Conservation (phyloP, 2,888 invertebrate species). For the Harpagoxenus sublaevis region DNA sequence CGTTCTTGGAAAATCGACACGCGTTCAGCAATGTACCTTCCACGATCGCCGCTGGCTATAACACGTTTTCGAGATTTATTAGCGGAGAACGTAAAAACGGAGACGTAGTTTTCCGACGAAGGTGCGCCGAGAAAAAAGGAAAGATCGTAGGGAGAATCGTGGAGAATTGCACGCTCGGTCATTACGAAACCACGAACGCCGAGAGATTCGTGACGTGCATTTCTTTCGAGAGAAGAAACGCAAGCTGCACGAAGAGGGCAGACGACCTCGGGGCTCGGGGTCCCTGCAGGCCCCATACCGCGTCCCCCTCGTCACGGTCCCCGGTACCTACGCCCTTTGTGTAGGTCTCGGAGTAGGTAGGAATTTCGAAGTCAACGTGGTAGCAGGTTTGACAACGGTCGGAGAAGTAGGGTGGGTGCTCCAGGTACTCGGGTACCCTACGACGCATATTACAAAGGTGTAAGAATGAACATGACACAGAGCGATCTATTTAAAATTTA, state of each 20-base stretch:
- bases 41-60: not conserved
- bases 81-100: not conserved
- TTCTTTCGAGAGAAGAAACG: slow-evolving; percentile 46
- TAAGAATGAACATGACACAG: not conserved
- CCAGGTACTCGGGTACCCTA: slow-evolving; percentile 37
- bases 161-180: slow-evolving; percentile 42
- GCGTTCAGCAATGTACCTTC: not conserved
- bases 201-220: slow-evolving; percentile 55
- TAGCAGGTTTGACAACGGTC: slow-evolving; percentile 74
- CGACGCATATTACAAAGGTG: not conserved
- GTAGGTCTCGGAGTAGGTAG: slow-evolving; percentile 42
- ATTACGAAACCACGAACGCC: slow-evolving; percentile 50
- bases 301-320: not conserved
- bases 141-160: slow-evolving; percentile 28
- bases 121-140: slow-evolving; percentile 24
- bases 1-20: not conserved
- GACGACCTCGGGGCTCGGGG: slow-evolving; percentile 37
- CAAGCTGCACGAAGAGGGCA: slow-evolving; percentile 49
- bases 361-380: slow-evolving; percentile 71
- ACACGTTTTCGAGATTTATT: slow-evolving; percentile 19
- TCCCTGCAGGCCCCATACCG: slow-evolving; percentile 26
- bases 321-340: slow-evolving; percentile 52
- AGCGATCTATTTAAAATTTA: not conserved
- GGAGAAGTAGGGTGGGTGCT: slow-evolving; percentile 55
- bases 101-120: slow-evolving; percentile 31